A percentile compares a stretch with the other conserved stretches of the same genome.
Conservation (phyloP, 2,113 vertebrate species). For the Sciurus niger region DNA sequence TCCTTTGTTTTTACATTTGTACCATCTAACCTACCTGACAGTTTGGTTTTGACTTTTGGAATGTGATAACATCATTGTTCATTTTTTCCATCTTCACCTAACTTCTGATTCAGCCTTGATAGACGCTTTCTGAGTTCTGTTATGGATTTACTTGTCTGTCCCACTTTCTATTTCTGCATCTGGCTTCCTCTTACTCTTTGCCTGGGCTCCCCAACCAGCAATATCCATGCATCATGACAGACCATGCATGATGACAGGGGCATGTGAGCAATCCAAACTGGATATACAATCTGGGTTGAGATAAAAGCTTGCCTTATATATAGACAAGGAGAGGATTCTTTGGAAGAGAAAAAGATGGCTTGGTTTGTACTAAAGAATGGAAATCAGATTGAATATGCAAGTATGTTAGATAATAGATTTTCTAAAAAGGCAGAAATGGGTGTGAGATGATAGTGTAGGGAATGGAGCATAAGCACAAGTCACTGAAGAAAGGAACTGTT, state of each 20-base stretch:
- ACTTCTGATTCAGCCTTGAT: background rate
- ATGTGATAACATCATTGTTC: background rate
- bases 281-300: background rate
- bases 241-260: background rate
- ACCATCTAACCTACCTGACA: background rate
- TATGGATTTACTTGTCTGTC: background rate
- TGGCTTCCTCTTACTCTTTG: background rate
- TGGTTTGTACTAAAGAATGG: background rate
- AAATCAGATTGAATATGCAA: background rate
- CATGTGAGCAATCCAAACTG: background rate
- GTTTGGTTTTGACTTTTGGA: constrained; percentile 22
- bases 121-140: background rate
- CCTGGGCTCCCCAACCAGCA: background rate
- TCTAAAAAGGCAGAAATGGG: background rate
- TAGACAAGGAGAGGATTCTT: background rate
- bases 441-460: background rate
- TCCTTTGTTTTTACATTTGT: background rate
- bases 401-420: background rate
- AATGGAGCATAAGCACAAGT: background rate
- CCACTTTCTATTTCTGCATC: background rate
- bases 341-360: background rate
- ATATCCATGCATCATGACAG: background rate
- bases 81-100: background rate
- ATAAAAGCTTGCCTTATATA: background rate
- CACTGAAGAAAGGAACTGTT: background rate